These are phyloP conservation scores for Clamator glandarius DNA, from an alignment of 2,797 vertebrate genomes.

Conservation along the genomic window DNA sequence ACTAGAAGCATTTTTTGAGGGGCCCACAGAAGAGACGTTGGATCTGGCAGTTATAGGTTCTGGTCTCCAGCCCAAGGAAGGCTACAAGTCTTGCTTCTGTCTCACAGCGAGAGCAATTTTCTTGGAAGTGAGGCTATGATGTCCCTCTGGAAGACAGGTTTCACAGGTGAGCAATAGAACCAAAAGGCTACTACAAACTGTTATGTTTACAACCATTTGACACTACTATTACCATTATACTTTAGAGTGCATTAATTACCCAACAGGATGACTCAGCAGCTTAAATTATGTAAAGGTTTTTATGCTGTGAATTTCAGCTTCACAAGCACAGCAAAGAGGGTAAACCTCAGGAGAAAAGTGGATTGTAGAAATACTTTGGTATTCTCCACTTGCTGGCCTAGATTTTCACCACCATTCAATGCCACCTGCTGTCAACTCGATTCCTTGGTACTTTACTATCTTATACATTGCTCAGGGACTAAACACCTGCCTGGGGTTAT, in stretches of 20 bases:
- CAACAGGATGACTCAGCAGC: background rate
- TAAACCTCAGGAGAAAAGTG: background rate
- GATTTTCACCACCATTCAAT: background rate
- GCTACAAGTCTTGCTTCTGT: background rate
- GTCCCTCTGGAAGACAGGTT: background rate
- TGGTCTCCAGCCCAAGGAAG: no score
- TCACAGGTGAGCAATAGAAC: background rate
- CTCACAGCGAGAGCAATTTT: background rate
- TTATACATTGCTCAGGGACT: background rate
- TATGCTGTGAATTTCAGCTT: background rate
- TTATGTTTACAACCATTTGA: background rate
- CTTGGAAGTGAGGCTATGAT: background rate
- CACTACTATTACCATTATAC: background rate
- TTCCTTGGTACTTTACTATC: background rate
- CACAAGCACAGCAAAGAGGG: background rate
- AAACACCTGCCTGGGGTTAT: background rate
- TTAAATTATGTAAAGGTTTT: background rate
- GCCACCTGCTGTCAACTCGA: background rate
- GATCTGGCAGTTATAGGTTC: background rate
- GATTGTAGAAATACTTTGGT: background rate
- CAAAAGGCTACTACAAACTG: background rate
- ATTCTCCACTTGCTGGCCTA: background rate
- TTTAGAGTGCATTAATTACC: background rate
- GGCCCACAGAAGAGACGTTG: background rate
- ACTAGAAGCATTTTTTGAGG: rapidly evolving